Conservation (phyloP, 2,888 invertebrate species). For the Aproaerema taeniolella region DNA sequence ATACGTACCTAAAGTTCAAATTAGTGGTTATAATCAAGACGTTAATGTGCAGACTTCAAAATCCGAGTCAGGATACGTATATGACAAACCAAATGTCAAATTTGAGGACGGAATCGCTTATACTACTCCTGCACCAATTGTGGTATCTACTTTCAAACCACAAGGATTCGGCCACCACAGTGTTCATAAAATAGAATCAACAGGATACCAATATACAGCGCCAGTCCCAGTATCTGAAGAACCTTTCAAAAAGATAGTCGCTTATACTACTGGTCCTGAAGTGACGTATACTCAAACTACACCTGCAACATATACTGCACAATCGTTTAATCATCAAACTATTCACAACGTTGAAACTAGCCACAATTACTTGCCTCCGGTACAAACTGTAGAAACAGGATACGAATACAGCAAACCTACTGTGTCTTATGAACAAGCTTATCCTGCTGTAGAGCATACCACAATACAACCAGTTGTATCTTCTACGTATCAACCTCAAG, state of each 20-base stretch:
- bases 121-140: constrained; percentile 47
- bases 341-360: constrained; percentile 40
- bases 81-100: constrained; percentile 48
- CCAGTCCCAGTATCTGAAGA: constrained; percentile 51
- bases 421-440: constrained; percentile 31
- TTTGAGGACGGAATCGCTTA: constrained; percentile 58
- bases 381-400: constrained; percentile 27
- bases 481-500: constrained; percentile 50
- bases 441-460: constrained; percentile 33
- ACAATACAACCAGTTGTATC: constrained; percentile 24
- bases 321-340: constrained; percentile 51
- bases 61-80: constrained; percentile 35
- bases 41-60: constrained; percentile 37
- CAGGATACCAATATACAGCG: constrained; percentile 48
- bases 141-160: constrained; percentile 54
- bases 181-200: constrained; percentile 44
- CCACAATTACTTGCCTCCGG: constrained; percentile 31
- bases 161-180: constrained; percentile 53
- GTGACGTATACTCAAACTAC: constrained; percentile 43
- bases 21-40: constrained; percentile 46
- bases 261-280: constrained; percentile 60
- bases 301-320: constrained; percentile 40
- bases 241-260: constrained; percentile 58
- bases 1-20: constrained; percentile 40
- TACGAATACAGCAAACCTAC: constrained; percentile 27